Evolutionary conservation across 1,140 invertebrate genomes (phyloP).

Genomic region (Saccostrea glomerata): DNA sequence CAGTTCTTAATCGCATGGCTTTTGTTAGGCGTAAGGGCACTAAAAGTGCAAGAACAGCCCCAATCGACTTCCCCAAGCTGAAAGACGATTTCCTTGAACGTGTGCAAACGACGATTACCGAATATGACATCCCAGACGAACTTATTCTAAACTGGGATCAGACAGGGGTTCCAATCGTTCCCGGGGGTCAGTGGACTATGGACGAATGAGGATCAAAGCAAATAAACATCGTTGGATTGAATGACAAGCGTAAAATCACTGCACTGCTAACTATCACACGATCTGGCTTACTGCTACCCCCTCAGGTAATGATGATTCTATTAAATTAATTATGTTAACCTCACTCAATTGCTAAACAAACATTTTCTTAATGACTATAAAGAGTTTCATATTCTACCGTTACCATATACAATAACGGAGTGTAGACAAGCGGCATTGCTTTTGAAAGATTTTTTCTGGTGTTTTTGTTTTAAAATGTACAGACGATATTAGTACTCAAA

Average conservation of each 20-base stretch:
- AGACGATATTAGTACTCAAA: not conserved
- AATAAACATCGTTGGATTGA: conserved; percentile 34
- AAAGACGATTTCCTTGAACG: not conserved
- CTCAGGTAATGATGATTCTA: conserved; percentile 3
- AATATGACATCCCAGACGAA: not conserved
- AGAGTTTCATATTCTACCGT: not conserved
- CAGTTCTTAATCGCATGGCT: not conserved
- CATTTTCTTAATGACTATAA: not conserved
- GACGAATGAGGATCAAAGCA: conserved; percentile 34
- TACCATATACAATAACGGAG: not conserved
- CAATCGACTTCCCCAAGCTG: not conserved
- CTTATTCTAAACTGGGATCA: not conserved
- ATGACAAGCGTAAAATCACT: conserved; percentile 42
- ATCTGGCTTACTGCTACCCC: conserved; percentile 31
- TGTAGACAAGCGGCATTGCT: not conserved
- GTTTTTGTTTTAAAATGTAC: not conserved
- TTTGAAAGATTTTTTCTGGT: not conserved
- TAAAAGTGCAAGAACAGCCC: not conserved
- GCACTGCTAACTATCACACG: not conserved
- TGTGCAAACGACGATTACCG: not conserved
- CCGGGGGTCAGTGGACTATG: not conserved
- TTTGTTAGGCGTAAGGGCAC: not conserved
- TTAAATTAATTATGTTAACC: not conserved
- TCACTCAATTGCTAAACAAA: not conserved
- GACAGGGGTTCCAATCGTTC: not conserved